phyloP scores from a whole-genome alignment of 1,140 invertebrate genomes.

The Hylyphantes graminicola region DNA sequence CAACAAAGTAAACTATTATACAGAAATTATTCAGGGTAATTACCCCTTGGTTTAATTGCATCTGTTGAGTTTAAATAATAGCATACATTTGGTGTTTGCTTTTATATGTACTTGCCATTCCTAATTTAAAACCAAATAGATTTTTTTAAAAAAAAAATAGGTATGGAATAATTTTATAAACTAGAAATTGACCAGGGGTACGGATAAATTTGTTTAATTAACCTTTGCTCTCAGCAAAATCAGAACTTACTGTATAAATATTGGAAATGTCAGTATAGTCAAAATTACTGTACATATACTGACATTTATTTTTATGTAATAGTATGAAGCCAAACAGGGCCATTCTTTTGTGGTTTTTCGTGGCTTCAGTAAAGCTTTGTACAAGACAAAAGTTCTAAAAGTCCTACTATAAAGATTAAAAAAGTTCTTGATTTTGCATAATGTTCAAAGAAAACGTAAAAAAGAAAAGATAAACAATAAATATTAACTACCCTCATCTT shows the following conservation, averaged over 20 bases:
- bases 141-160: too few relatives aligned
- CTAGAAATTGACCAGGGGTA: too few relatives aligned
- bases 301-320: too few relatives aligned
- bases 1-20: too few relatives aligned
- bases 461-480: neutral
- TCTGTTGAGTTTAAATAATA: neutral
- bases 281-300: too few relatives aligned
- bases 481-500: neutral
- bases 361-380: neutral
- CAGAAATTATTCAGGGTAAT: too few relatives aligned
- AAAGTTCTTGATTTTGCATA: neutral
- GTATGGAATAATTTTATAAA: too few relatives aligned
- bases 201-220: too few relatives aligned
- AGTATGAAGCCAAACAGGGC: too few relatives aligned
- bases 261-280: too few relatives aligned
- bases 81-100: neutral
- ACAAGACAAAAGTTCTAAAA: neutral
- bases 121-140: slow-evolving; percentile 14
- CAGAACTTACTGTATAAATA: too few relatives aligned
- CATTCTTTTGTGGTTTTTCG: neutral
- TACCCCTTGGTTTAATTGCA: slow-evolving; percentile 42
- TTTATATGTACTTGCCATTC: neutral
- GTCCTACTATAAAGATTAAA: neutral
- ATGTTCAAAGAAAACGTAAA: neutral
- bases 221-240: too few relatives aligned